Base-by-base conservation (phyloP, 2,113 vertebrate genomes). In the Thamnophis sirtalis region DNA sequence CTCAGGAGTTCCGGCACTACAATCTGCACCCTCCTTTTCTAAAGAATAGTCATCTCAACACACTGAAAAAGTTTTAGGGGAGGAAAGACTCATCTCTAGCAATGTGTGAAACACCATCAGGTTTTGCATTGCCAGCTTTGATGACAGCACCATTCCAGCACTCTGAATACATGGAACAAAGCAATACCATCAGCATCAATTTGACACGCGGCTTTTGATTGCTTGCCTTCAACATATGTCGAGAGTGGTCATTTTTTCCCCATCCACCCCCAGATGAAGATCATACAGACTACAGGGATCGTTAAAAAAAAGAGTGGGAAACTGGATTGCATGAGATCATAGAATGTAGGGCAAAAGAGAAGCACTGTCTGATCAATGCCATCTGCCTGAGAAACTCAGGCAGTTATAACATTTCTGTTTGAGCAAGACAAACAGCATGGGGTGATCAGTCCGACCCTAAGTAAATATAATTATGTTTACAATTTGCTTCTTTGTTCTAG, bases 61-160 rank as follows among this genome's bases (percentile, higher is more conserved):
- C 7, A 43, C 33, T 38, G 17, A 80, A 80, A 80, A 80, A 21
- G 73, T 21, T 80, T 80, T 38, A 80, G 33, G 33, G 4, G 33
- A 80, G 33, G 33, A 80, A 80, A 43, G 17, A 80, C 33, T 80
- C 15, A 38, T 80, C 33, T 38, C 33, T 38, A 80, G 33, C 33
- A 91, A 87, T 91, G 55, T 55, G 13, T 50, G 26, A 56, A 85
- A 85, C 17, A 17, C 24, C 5, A 93, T 1, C 48, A 24, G 26
- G 26, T 92, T 94, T 93, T 93, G 94, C 87, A 94, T 88, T 86
- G 88, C 91, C 24, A 92, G 33, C 43, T 86, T 89, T 51, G 91
- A 89, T 15, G 0, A 13, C 93, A 84, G 60, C 68, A 56, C 80
- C 0, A 0, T 86, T 88, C 51, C 68, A 80, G 0, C 13, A 54